phyloP scores from a whole-genome alignment of 2,888 invertebrate genomes.

The Rotaria magnacalcarata region DNA sequence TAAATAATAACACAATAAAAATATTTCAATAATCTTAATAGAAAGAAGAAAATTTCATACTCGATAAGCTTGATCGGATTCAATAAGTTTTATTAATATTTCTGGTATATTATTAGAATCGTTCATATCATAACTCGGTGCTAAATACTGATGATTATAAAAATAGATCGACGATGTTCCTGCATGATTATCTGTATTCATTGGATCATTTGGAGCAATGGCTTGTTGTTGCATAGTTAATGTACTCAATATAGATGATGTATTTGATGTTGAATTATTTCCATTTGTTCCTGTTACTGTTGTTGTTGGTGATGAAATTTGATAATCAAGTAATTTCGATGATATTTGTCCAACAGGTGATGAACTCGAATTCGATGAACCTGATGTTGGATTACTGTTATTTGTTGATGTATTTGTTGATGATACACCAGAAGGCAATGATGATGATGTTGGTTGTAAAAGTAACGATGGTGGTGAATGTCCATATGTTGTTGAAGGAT shows the following conservation, averaged over 20 bases:
- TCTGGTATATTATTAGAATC: constrained; percentile 34
- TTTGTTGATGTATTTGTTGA: constrained; percentile 34
- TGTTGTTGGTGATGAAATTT: constrained; percentile 15
- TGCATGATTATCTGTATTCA: background rate
- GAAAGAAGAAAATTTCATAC: background rate
- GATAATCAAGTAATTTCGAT: constrained; percentile 32
- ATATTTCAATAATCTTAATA: background rate
- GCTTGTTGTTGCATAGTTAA: constrained; percentile 30
- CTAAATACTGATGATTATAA: constrained; percentile 38
- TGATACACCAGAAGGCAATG: background rate
- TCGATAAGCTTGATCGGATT: constrained; percentile 40
- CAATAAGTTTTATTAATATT: constrained; percentile 38
- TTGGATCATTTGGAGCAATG: background rate
- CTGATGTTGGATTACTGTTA: constrained; percentile 34
- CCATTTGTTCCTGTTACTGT: constrained; percentile 1
- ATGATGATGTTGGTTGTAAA: constrained; percentile 26
- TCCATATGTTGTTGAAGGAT: background rate
- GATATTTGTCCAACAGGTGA: constrained; percentile 35
- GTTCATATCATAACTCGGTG: constrained; percentile 7
- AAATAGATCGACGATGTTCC: constrained; percentile 32
- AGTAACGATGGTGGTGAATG: background rate
- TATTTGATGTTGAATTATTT: constrained; percentile 36
- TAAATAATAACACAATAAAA: background rate
- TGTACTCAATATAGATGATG: constrained; percentile 24
- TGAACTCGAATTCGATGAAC: constrained; percentile 35